These are phyloP conservation scores for Oxyura jamaicensis DNA, from an alignment of 2,113 vertebrate genomes.

Conservation along the genomic window DNA sequence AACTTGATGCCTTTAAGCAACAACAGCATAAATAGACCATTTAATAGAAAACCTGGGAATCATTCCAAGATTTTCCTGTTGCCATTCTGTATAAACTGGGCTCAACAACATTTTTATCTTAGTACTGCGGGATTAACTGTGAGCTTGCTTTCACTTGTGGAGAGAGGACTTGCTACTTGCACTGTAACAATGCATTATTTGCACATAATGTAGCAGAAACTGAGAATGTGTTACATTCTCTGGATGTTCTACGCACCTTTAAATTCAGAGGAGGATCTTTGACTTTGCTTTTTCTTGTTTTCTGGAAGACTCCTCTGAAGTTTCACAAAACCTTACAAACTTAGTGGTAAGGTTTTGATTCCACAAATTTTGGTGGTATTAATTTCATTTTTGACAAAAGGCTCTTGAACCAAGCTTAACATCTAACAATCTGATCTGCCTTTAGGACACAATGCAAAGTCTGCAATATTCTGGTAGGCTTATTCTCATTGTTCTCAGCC, in stretches of 20 bases:
- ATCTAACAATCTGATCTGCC: not conserved
- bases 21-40: not conserved
- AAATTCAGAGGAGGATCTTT: not conserved
- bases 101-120: not conserved
- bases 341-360: not conserved
- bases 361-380: not conserved
- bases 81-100: not conserved
- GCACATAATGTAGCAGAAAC: not conserved
- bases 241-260: not conserved
- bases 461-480: slow-evolving; percentile 26
- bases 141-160: not conserved
- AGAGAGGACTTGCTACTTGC: not conserved
- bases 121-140: not conserved
- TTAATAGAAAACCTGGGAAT: not conserved
- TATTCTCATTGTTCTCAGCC: slow-evolving; percentile 41
- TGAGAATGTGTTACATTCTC: not conserved
- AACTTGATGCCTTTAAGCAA: not conserved
- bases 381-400: not conserved
- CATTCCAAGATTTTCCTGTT: not conserved
- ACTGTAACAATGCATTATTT: not conserved
- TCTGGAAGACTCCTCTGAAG: not conserved
- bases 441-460: slow-evolving; percentile 13
- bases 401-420: not conserved
- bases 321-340: not conserved
- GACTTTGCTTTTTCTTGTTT: not conserved